Conservation (phyloP, 2,888 invertebrate species). For the Pristionchus maxplancki region DNA sequence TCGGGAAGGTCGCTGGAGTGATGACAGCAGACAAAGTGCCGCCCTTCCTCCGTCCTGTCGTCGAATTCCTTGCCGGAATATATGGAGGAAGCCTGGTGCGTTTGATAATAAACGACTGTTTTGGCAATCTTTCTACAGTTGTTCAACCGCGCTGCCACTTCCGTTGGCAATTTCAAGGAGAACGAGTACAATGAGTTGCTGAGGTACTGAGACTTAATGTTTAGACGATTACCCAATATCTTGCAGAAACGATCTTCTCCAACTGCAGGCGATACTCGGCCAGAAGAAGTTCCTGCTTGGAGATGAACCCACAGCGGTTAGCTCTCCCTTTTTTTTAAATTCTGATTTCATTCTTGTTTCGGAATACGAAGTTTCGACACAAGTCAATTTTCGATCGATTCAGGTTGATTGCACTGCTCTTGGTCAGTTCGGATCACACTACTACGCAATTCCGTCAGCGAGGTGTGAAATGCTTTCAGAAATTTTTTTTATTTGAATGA, state of each 20-base stretch:
- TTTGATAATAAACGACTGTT: neutral
- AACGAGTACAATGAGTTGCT: conserved; percentile 8
- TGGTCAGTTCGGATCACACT: neutral
- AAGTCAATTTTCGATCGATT: neutral
- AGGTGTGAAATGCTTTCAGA: too few relatives aligned
- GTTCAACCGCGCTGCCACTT: neutral
- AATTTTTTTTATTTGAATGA: too few relatives aligned
- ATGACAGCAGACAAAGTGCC: neutral
- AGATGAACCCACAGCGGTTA: neutral
- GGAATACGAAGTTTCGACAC: too few relatives aligned
- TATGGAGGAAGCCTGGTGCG: neutral
- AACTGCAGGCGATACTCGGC: conserved; percentile 23
- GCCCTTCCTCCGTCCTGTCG: neutral
- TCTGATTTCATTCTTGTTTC: neutral
- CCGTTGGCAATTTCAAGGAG: neutral
- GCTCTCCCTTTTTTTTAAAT: neutral
- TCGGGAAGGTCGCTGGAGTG: neutral
- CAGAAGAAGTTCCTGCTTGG: neutral
- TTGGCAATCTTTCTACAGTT: neutral
- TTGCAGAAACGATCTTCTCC: neutral
- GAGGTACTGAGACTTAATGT: neutral
- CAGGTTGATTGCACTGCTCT: neutral
- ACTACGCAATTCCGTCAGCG: neutral
- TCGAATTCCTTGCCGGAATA: neutral
- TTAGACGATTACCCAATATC: neutral